phyloP scores from a whole-genome alignment of 2,888 invertebrate species.

The Coenonympha glycerion region DNA sequence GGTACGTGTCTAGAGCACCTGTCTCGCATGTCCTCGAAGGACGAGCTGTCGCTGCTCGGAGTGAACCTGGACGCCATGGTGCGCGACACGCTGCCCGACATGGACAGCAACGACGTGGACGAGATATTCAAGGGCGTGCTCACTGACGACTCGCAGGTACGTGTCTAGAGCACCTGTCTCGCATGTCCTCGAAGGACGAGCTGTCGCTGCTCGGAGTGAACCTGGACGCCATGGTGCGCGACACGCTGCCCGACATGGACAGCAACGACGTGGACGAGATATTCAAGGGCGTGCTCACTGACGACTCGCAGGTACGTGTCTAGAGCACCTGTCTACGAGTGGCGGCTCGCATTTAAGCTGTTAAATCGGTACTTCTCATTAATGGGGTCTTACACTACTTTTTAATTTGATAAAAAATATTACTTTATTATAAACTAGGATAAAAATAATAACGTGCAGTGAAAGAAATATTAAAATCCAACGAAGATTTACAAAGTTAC shows the following conservation, averaged over 20 bases:
- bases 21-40: slow-evolving; percentile 76
- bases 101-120: slow-evolving; percentile 93
- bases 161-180: slow-evolving; percentile 52
- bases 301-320: slow-evolving; percentile 78
- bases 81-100: slow-evolving; percentile 83
- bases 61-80: slow-evolving; percentile 86
- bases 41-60: slow-evolving; percentile 55
- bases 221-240: slow-evolving; percentile 83
- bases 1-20: slow-evolving; percentile 55
- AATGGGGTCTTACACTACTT: no score
- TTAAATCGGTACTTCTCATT: no score
- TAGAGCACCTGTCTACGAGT: slow-evolving; percentile 47
- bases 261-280: slow-evolving; percentile 94
- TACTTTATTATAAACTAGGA: no score
- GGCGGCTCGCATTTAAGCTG: no score
- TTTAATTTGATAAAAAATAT: no score
- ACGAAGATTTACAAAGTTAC: no score
- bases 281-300: slow-evolving; percentile 91
- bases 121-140: slow-evolving; percentile 93
- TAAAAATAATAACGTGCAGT: no score
- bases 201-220: slow-evolving; percentile 76
- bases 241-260: slow-evolving; percentile 88
- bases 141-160: slow-evolving; percentile 83
- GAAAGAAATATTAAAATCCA: no score
- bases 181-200: slow-evolving; percentile 77